Evolutionary conservation across 2,888 invertebrate species (phyloP).

Genomic region (Plutella xylostella): DNA sequence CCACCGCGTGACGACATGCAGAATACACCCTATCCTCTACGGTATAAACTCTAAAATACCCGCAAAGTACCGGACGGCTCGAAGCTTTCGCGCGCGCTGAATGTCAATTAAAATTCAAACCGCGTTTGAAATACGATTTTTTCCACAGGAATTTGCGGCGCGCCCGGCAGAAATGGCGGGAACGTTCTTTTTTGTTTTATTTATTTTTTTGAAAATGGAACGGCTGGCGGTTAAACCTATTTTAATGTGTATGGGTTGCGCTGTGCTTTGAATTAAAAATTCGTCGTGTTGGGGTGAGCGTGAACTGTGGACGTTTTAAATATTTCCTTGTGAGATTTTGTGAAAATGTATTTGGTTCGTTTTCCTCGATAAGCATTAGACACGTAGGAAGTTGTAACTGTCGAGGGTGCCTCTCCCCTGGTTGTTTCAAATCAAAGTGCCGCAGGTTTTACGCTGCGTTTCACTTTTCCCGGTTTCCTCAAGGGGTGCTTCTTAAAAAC

Average conservation of each 20-base stretch:
- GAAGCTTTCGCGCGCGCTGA: constrained; percentile 39
- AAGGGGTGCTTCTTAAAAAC: constrained; percentile 56
- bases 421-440: constrained; percentile 43
- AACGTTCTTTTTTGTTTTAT: constrained; percentile 64
- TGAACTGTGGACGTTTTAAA: constrained; percentile 20
- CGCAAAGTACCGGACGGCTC: constrained; percentile 34
- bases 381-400: constrained; percentile 11
- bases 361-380: not conserved
- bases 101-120: constrained; percentile 71
- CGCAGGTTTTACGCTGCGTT: constrained; percentile 52
- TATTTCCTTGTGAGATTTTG: not conserved
- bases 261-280: constrained; percentile 66
- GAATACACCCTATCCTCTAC: constrained; percentile 31
- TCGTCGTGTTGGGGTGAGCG: constrained; percentile 20
- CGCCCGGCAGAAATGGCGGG: constrained; percentile 61
- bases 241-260: constrained; percentile 66
- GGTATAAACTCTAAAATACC: constrained; percentile 54
- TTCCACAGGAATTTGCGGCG: constrained; percentile 67
- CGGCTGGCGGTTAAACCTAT: constrained; percentile 67
- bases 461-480: constrained; percentile 52
- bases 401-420: constrained; percentile 21
- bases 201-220: constrained; percentile 59
- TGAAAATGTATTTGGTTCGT: not conserved
- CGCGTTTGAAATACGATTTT: constrained; percentile 71
- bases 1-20: constrained; percentile 15